phyloP scores from a whole-genome alignment of 2,797 vertebrate genomes.

The Pipistrellus pipistrellus region DNA sequence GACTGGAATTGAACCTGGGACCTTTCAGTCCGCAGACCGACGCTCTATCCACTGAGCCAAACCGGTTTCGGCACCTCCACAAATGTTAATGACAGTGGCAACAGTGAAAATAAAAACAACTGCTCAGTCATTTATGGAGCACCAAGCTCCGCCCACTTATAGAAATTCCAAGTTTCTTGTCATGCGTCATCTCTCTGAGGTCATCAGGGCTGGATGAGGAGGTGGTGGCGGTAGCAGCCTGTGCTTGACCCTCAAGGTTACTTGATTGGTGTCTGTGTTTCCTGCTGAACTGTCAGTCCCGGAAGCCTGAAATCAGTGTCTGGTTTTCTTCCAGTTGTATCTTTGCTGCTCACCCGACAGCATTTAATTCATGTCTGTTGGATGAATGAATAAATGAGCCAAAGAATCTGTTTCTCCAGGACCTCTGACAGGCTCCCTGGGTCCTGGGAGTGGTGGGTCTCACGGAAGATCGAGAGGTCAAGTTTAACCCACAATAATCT shows the following conservation, averaged over 20 bases:
- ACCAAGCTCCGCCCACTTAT: neutral
- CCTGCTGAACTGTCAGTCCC: neutral
- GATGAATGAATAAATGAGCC: neutral
- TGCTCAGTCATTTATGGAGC: neutral
- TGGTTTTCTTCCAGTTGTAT: neutral
- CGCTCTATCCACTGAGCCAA: too few relatives aligned
- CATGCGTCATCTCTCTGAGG: accelerated
- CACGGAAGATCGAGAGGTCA: neutral
- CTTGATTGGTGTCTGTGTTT: neutral
- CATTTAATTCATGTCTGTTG: neutral
- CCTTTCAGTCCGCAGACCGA: too few relatives aligned
- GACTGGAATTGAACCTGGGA: too few relatives aligned
- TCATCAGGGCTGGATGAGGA: neutral
- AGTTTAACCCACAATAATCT: neutral
- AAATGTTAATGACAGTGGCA: neutral
- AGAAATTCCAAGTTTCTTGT: neutral
- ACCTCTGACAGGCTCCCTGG: neutral
- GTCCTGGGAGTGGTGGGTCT: too few relatives aligned
- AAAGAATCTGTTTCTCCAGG: neutral
- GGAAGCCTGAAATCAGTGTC: neutral
- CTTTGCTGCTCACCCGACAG: neutral
- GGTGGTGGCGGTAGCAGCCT: neutral
- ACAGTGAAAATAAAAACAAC: neutral
- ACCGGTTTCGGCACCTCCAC: neutral
- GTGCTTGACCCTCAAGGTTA: neutral